Evolutionary conservation across 2,113 vertebrate genomes (phyloP).

Genomic region (Sterna hirundo): DNA sequence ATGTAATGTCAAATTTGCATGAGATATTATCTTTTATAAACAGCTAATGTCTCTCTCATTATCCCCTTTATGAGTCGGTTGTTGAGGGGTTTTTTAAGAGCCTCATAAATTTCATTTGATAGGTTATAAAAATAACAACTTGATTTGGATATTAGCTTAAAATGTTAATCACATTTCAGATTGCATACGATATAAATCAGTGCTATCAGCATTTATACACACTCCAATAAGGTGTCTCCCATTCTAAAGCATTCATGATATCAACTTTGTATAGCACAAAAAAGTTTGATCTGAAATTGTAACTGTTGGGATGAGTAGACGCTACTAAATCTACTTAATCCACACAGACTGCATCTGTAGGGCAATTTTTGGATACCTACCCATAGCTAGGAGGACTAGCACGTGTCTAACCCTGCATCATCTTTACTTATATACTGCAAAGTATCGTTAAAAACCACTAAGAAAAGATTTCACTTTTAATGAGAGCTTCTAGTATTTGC

Average conservation of each 20-base stretch:
- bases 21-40: slow-evolving; percentile 62
- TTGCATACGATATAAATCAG: neutral
- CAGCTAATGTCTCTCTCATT: slow-evolving; percentile 67
- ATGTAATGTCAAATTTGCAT: slow-evolving; percentile 60
- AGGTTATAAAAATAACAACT: slow-evolving; percentile 50
- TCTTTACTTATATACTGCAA: neutral
- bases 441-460: neutral
- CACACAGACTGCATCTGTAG: neutral
- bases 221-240: neutral
- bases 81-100: slow-evolving; percentile 36
- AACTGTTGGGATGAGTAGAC: neutral
- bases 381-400: neutral
- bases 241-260: neutral
- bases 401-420: neutral
- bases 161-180: slow-evolving; percentile 53
- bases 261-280: neutral
- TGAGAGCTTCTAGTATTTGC: neutral
- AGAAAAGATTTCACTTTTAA: neutral
- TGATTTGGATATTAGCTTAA: slow-evolving; percentile 38
- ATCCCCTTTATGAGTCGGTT: slow-evolving; percentile 42
- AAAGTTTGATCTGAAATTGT: neutral
- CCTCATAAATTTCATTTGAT: slow-evolving; percentile 53
- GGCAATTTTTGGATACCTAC: neutral
- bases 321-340: neutral
- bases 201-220: neutral